These are phyloP conservation scores for Bambusicola thoracicus DNA, from an alignment of 2,113 vertebrate genomes.

Conservation along the genomic window DNA sequence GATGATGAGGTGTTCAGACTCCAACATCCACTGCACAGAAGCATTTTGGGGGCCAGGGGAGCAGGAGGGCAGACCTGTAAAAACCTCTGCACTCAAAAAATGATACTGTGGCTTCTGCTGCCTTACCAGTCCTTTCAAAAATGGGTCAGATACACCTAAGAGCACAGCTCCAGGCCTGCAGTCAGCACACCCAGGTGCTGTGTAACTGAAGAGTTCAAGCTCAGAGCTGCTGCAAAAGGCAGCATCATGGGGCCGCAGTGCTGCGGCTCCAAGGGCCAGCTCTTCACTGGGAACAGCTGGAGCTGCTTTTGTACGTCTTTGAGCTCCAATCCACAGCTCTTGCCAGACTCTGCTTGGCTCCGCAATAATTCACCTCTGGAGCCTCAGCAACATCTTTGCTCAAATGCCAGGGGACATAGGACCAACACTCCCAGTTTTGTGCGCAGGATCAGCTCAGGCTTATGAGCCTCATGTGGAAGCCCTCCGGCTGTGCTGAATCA, in stretches of 20 bases:
- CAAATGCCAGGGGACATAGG: not conserved
- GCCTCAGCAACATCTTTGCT: not conserved
- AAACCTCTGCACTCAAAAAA: not conserved
- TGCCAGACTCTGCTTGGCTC: conserved; percentile 17
- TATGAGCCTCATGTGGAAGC: not conserved
- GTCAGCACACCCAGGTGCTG: not conserved
- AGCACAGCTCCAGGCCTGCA: not conserved
- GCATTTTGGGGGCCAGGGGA: rapidly evolving
- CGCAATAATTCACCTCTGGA: not conserved
- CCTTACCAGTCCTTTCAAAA: not conserved
- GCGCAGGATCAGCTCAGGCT: not conserved
- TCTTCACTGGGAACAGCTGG: not conserved
- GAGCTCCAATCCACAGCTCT: not conserved
- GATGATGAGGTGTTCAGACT: not conserved
- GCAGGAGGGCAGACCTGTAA: not conserved
- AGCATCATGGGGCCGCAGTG: rapidly evolving
- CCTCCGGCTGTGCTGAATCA: not conserved
- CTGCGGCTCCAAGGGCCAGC: not conserved
- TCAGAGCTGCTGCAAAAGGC: not conserved
- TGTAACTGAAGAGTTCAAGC: not conserved
- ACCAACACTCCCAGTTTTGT: not conserved
- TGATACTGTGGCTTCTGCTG: not conserved
- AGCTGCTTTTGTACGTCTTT: not conserved
- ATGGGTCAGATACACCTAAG: not conserved
- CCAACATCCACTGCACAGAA: not conserved